Evolutionary conservation across 2,797 vertebrate genomes (phyloP), one percentile per base, ranked within the genome.

Genomic region (Lacerta viridis): DNA sequence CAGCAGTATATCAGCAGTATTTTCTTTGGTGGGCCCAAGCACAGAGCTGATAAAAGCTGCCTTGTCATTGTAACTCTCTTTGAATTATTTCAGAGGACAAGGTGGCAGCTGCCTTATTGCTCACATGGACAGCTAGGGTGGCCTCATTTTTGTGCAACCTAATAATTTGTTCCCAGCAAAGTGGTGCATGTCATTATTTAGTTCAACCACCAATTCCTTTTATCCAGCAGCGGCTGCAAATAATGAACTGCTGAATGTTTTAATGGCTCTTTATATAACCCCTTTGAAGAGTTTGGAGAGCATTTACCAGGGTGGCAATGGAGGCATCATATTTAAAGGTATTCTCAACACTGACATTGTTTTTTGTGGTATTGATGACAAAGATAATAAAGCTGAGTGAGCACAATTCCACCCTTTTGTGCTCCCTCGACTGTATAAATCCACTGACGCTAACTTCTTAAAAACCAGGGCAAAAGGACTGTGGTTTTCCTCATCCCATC

Each of bases 81-180:
- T 93, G 95, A 95, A 94, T 96, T 95, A 96, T 96, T 95, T 97
- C 96, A 97, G 95, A 92, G 80, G 90, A 90, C 92, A 93, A 95
- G 95, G 96, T 79, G 86, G 95, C 93, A 93, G 96, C 96, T 95
- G 96, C 91, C 95, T 96, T 84, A 43, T 86, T 83, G 87, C 95
- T 95, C 94, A 90, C 91, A 93, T 72, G 11, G 41, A 90, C 89
- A 36, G 1, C 36, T 83, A 77, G 15, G 91, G 97, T 95, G 95
- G 96, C 97, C 95, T 89, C 77, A 85, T 90, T 94, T 88, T 86
- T n/a, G 2, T 83, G 50, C 50, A 89, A 89, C 20, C 66, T 88
- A 76, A 90, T 90, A 85, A 82, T 81, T 88, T 92, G 18, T 75
- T 39, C 79, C 64, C 41, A 33, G 0, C 39, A 59, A 77, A 66